phyloP scores from a whole-genome alignment of 2,113 vertebrate genomes.

The Actenoides hombroni region DNA sequence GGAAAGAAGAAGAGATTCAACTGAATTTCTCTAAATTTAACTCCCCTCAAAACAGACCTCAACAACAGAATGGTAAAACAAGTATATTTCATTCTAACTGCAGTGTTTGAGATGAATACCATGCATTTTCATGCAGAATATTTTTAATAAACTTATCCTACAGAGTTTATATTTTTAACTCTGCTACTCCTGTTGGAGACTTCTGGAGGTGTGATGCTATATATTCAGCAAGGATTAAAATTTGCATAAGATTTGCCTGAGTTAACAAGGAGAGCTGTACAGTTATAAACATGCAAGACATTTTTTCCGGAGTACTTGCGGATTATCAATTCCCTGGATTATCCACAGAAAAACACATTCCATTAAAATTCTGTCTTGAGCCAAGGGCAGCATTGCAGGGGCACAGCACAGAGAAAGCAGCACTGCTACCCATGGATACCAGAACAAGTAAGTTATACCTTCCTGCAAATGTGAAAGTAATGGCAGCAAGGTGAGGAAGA shows the following conservation, averaged over 20 bases:
- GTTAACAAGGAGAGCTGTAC: background rate
- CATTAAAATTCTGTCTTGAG: background rate
- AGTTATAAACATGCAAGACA: background rate
- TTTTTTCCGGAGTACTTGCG: background rate
- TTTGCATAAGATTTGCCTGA: background rate
- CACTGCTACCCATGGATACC: background rate
- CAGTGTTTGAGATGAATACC: background rate
- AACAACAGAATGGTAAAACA: background rate
- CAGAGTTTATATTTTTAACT: background rate
- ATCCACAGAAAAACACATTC: background rate
- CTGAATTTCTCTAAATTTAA: background rate
- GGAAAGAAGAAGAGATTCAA: background rate
- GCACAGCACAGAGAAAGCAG: background rate
- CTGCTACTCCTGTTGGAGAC: background rate
- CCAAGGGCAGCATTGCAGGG: background rate
- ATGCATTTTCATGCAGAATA: background rate
- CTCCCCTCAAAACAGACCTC: background rate
- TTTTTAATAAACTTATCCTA: background rate
- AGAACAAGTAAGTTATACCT: background rate
- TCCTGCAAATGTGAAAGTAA: background rate
- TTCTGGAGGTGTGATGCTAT: background rate
- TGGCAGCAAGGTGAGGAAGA: background rate
- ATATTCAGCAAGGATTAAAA: background rate
- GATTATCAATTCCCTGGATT: background rate
- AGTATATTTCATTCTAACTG: background rate